Evolutionary conservation across 2,888 invertebrate genomes (phyloP).

Genomic region (Psylliodes chrysocephalus): DNA sequence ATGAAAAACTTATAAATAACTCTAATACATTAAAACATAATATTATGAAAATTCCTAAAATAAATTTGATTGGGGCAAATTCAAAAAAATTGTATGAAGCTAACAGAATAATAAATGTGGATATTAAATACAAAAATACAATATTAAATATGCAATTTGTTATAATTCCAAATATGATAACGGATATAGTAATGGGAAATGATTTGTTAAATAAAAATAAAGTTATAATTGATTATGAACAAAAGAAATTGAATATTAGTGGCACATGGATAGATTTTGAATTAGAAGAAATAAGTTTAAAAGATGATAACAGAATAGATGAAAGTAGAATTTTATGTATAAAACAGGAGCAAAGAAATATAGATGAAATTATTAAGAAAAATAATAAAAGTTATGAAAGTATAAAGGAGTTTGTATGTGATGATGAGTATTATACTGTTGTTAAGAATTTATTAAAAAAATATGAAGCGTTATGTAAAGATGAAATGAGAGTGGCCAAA

Average conservation of each 20-base stretch:
- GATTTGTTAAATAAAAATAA: no score
- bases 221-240: not conserved
- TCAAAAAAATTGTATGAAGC: not conserved
- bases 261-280: not conserved
- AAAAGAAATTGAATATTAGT: not conserved
- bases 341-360: not conserved
- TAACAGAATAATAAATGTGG: not conserved
- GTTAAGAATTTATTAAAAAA: not conserved
- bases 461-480: not conserved
- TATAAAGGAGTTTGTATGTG: no score
- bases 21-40: not conserved
- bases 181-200: no score
- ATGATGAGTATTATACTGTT: not conserved
- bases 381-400: not conserved
- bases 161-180: not conserved
- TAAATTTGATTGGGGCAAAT: not conserved
- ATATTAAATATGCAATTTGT: not conserved
- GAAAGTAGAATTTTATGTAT: not conserved
- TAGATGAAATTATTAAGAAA: not conserved
- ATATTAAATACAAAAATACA: not conserved
- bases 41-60: not conserved
- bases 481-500: not conserved
- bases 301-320: not conserved
- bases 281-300: not conserved
- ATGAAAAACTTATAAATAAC: not conserved